Conservation (phyloP, 2,113 vertebrate genomes). For the Hippoglossus stenolepis region DNA sequence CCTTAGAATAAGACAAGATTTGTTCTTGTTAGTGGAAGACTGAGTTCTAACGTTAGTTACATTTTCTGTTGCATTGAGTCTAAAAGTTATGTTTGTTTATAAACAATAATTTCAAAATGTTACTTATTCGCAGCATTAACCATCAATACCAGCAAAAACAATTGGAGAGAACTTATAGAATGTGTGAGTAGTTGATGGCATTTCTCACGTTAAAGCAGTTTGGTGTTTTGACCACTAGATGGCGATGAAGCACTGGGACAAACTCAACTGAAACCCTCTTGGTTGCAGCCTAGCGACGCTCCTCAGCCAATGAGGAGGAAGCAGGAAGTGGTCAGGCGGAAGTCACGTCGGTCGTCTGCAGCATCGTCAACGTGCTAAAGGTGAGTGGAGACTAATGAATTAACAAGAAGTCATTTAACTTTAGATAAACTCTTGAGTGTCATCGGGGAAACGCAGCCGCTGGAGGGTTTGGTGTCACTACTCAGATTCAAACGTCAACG, state of each 20-base stretch:
- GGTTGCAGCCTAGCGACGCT: not conserved
- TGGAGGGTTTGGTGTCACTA: no score
- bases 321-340: slow-evolving; percentile 48
- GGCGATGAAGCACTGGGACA: slow-evolving; percentile 3
- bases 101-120: no score
- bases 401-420: not conserved
- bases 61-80: no score
- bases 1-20: no score
- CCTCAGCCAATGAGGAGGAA: slow-evolving; percentile 34
- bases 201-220: slow-evolving; percentile 4
- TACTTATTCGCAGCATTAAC: not conserved
- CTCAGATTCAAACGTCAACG: no score
- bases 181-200: not conserved
- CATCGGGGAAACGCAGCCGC: no score
- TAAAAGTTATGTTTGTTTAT: no score
- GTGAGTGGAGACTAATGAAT: slow-evolving; percentile 49
- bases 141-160: not conserved
- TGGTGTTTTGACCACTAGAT: not conserved
- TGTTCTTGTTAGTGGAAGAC: no score
- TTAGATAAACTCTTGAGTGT: not conserved
- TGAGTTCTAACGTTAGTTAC: no score
- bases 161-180: no score
- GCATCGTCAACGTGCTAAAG: slow-evolving; percentile 51
- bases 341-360: slow-evolving; percentile 13
- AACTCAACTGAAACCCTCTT: not conserved